Evolutionary conservation across 1,140 invertebrate genomes (phyloP).

Genomic region (Drosophila orena): DNA sequence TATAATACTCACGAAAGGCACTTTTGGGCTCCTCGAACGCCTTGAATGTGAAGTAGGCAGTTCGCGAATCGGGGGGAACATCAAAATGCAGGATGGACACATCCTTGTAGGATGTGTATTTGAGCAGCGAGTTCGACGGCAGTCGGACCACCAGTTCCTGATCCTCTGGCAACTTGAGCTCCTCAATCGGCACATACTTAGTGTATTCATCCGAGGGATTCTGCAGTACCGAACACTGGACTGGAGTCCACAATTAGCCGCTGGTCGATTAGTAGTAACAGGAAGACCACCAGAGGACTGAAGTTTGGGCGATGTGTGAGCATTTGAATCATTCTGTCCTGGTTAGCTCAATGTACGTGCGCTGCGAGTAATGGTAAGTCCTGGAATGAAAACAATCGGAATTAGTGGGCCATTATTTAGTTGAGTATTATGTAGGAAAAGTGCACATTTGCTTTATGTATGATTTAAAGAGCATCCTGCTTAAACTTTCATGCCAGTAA

Average conservation of each 20-base stretch:
- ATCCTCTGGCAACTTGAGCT: conserved; percentile 61
- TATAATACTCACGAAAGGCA: conserved; percentile 78
- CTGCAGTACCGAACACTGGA: conserved; percentile 61
- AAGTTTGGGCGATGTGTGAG: conserved; percentile 19
- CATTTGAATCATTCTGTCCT: conserved; percentile 22
- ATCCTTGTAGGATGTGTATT: conserved; percentile 83
- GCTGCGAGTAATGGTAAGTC: neutral
- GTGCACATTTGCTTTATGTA: neutral
- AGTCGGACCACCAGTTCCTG: conserved; percentile 75
- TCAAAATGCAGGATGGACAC: conserved; percentile 83
- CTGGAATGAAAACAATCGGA: neutral
- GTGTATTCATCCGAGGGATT: conserved; percentile 48
- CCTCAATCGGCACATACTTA: conserved; percentile 51
- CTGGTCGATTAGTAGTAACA: conserved; percentile 38
- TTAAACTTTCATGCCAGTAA: neutral
- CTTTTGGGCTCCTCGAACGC: conserved; percentile 81
- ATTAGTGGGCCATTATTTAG: neutral
- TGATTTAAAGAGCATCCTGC: neutral
- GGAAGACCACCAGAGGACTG: conserved; percentile 32
- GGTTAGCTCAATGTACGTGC: neutral
- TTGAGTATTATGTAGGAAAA: neutral
- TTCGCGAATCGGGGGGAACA: conserved; percentile 67
- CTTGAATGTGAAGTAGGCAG: conserved; percentile 79
- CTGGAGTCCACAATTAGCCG: conserved; percentile 31
- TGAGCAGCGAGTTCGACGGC: conserved; percentile 80